phyloP scores from a whole-genome alignment of 2,113 vertebrate genomes.

The Phainopepla nitens region DNA sequence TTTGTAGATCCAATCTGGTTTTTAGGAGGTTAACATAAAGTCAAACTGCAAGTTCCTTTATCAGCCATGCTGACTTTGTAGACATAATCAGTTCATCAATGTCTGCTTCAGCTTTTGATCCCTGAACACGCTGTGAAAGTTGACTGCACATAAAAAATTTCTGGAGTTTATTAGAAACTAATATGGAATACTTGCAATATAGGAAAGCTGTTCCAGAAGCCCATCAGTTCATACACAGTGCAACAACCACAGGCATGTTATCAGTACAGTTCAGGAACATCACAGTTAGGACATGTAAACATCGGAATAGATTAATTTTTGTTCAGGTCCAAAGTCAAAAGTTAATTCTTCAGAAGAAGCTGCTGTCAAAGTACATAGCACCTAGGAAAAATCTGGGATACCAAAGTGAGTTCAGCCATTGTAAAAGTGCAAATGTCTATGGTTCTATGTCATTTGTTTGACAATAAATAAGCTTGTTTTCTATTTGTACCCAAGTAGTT shows the following conservation, averaged over 20 bases:
- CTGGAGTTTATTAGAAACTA: background rate
- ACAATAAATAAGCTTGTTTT: background rate
- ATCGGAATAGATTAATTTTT: background rate
- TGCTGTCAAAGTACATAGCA: background rate
- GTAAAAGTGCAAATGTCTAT: background rate
- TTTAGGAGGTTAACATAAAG: background rate
- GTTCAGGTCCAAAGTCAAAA: background rate
- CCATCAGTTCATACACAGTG: background rate
- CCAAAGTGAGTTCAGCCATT: background rate
- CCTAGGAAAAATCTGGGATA: background rate
- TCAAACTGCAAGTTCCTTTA: background rate
- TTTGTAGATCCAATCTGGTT: background rate
- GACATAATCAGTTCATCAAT: conserved; percentile 6
- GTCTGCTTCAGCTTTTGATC: conserved; percentile 7
- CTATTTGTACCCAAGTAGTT: background rate
- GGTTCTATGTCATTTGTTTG: background rate
- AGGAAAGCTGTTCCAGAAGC: background rate
- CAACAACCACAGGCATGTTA: background rate
- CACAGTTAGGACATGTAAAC: background rate
- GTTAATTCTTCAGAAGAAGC: background rate
- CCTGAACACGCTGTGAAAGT: background rate
- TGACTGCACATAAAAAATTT: background rate
- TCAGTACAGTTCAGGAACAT: background rate
- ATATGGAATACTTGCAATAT: background rate
- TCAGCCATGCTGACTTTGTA: background rate